Evolutionary conservation across 2,113 vertebrate genomes (phyloP).

Genomic region (Ursus arctos): DNA sequence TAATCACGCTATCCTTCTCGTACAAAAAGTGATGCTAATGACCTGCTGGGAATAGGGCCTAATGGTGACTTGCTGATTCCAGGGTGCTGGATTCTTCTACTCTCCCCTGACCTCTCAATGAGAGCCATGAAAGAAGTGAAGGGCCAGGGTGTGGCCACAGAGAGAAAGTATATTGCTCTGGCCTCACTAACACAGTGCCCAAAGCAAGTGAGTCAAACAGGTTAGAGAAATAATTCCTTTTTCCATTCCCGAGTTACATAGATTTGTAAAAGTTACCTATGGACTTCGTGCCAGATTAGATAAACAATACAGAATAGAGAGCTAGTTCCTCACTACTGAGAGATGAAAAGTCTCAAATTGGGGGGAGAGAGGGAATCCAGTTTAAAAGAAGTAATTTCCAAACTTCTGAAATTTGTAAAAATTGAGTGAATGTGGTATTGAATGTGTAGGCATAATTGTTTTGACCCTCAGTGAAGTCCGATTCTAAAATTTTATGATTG

Average conservation of each 20-base stretch:
- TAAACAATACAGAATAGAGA: not conserved
- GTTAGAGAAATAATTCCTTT: not conserved
- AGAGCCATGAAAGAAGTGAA: not conserved
- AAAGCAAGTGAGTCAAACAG: not conserved
- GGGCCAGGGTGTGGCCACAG: not conserved
- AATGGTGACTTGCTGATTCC: not conserved
- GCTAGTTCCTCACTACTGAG: not conserved
- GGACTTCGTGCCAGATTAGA: not conserved
- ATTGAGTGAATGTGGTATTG: not conserved
- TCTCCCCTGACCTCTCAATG: not conserved
- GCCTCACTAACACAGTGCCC: not conserved
- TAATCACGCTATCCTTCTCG: not conserved
- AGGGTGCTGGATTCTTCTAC: not conserved
- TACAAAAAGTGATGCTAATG: not conserved
- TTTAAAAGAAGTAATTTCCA: not conserved
- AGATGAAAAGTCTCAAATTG: not conserved
- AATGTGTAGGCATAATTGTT: not conserved
- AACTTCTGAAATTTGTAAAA: not conserved
- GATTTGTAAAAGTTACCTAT: constrained; percentile 3
- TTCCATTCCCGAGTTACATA: not conserved
- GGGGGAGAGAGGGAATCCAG: not conserved
- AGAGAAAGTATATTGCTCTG: not conserved
- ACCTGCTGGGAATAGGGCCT: not conserved
- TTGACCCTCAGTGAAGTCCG: not conserved
- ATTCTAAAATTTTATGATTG: not conserved